Evolutionary conservation across 2,113 vertebrate genomes (phyloP), one percentile per base, ranked within the genome.

Genomic region (Oenanthe melanoleuca): DNA sequence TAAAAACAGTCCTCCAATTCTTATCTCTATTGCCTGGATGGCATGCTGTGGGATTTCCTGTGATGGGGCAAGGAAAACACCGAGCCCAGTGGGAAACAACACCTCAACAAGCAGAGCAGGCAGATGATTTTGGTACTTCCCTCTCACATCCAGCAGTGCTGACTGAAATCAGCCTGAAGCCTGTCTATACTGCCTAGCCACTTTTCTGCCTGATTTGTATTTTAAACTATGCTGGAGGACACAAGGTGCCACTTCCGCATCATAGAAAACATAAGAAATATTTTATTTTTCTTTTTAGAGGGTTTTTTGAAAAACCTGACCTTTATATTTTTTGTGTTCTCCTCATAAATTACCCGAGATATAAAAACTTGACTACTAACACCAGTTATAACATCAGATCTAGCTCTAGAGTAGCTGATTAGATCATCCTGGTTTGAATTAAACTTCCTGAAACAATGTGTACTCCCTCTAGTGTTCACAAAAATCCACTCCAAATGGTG

Each of bases 401-500:
- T 3, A 42, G 29, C 31, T 53, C 47, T 19, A 15, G 19, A 53
- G 37, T 15, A 26, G 17, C 33, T 2, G 26, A 84, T 91, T 26
- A 88, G 64, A 86, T 64, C 69, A 88, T 40, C 12, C 50, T 67
- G 28, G 28, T 71, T 84, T 44, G 73, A 88, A 86, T 50, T 78
- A 47, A 60, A 60, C 40, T 78, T 67, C 89, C 60, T 87, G 65
- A 82, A 96, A 86, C 92, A 88, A 81, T 95, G 65, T 78, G 92
- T 78, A 67, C 96, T 96, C 93, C 95, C 94, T 96, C 96, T 97
- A 96, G 96, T 55, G 93, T 88, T 65, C 94, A 88, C 22, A 92
- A 77, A 86, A 92, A 80, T 63, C 82, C 88, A 67, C 37, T 91
- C 89, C 37, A 53, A 77, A 88, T 21, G 44, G 55, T 16, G 8